Evolutionary conservation across 2,113 vertebrate species (phyloP).

Genomic region (Elephantulus edwardii): DNA sequence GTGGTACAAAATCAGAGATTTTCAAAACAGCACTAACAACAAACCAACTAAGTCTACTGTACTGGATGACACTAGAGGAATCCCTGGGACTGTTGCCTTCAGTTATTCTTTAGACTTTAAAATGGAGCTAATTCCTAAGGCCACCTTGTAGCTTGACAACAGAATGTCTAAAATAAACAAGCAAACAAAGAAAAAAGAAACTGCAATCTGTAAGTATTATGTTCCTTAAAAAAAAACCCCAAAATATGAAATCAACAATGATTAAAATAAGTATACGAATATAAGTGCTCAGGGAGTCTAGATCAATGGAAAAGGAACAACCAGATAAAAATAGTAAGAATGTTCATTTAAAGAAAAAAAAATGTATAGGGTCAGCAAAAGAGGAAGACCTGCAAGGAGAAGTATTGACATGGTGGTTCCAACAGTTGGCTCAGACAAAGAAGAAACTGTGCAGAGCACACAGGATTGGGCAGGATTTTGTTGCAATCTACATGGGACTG

Average conservation of each 20-base stretch:
- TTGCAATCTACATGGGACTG: too few species aligned
- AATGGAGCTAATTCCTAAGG: not conserved
- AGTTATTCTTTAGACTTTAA: not conserved
- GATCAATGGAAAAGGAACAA: not conserved
- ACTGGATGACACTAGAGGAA: not conserved
- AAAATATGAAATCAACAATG: too few species aligned
- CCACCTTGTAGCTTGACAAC: not conserved
- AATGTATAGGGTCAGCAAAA: too few species aligned
- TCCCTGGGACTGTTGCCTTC: not conserved
- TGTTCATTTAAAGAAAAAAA: not conserved
- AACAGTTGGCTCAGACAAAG: too few species aligned
- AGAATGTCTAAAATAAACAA: not conserved
- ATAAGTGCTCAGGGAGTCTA: not conserved
- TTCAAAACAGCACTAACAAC: not conserved
- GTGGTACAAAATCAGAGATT: not conserved
- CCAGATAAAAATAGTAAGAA: not conserved
- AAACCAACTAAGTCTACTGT: not conserved
- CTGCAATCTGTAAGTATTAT: not conserved
- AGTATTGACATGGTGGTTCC: too few species aligned
- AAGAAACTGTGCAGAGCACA: too few species aligned
- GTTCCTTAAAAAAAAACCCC: not conserved
- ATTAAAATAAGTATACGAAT: too few species aligned
- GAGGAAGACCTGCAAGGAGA: too few species aligned
- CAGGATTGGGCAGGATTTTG: too few species aligned
- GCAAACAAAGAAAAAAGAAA: too few species aligned